Evolutionary conservation across 2,797 vertebrate genomes (phyloP), one percentile per base, ranked within the genome.

Genomic region (Glyptemys insculpta): DNA sequence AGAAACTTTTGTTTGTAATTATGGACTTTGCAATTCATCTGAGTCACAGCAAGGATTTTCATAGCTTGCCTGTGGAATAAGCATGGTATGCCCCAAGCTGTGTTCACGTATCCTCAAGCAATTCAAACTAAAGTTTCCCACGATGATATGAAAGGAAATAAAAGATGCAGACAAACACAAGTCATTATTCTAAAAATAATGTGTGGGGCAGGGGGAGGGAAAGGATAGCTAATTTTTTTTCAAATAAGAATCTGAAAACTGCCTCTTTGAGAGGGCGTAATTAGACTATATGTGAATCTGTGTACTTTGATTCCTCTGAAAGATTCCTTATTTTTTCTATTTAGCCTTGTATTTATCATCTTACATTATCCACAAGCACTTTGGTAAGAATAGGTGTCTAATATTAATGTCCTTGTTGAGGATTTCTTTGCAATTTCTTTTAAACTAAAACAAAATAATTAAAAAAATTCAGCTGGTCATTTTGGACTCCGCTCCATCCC

Each of bases 41-140:
- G 92, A 96, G 95, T 90, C 94, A 81, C 52, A 88, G 86, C 91
- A 94, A 94, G 93, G 86, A 92, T 92, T 96, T 96, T 96, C 90
- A 84, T 95, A 96, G 91, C 88, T 96, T 92, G 93, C 90, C 89
- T 95, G 87, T 86, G 89, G 86, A 88, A 96, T 27, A 86, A 91
- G 44, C 88, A 14, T 54, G 81, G 94, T 86, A 83, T 83, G 91
- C 93, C 90, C 96, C 92, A 96, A 96, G 90, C 85, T 92, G 91
- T 72, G 95, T 93, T 88, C 94, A 91, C 25, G 3, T 88, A 91
- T 81, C 91, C 95, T 89, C 23, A 15, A 96, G 87, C 79, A 93
- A 96, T 92, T 97, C 95, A 96, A 81, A 81, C 83, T 95, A 88
- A 96, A 97, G 86, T 95, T 97, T 98, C 95, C 96, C 94, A 96